Percentiles rank a stretch among this genome's conserved stretches.
These are phyloP conservation scores for Calonectris borealis DNA, from an alignment of 2,113 vertebrate species.

Conservation along the genomic window DNA sequence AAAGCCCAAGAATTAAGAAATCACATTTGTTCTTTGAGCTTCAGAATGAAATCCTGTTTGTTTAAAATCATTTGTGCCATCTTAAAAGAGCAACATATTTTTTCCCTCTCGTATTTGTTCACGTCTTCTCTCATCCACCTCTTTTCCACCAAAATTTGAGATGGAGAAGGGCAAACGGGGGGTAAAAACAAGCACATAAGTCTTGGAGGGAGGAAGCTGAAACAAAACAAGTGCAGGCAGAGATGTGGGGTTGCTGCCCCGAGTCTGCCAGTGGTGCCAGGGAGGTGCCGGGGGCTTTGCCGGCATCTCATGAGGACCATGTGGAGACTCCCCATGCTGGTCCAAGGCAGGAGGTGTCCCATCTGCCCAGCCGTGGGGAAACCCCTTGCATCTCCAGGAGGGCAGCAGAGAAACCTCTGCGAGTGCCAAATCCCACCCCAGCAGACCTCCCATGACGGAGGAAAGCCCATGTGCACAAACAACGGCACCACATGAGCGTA, in stretches of 20 bases:
- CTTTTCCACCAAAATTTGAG: not conserved
- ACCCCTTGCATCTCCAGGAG: not conserved
- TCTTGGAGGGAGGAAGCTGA: not conserved
- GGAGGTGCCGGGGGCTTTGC: rapidly evolving
- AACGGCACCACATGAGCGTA: rapidly evolving
- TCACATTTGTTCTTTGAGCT: not conserved
- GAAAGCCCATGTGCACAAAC: not conserved
- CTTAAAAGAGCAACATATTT: not conserved
- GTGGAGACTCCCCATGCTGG: not conserved
- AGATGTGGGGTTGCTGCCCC: rapidly evolving
- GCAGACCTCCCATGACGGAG: rapidly evolving
- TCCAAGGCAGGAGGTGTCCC: not conserved
- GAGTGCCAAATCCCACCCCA: not conserved
- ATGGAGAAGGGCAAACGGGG: not conserved
- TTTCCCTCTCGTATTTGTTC: not conserved
- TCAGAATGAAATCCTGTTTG: not conserved
- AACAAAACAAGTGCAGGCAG: not conserved
- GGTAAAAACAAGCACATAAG: rapidly evolving
- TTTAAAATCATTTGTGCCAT: not conserved
- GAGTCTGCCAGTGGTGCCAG: rapidly evolving
- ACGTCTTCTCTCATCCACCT: not conserved
- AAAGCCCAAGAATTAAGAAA: not conserved
- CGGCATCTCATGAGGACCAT: rapidly evolving
- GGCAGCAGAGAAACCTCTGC: not conserved
- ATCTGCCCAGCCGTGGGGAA: rapidly evolving